Conservation (phyloP, 2,113 vertebrate genomes). For the Protomyctophum bolini region DNA sequence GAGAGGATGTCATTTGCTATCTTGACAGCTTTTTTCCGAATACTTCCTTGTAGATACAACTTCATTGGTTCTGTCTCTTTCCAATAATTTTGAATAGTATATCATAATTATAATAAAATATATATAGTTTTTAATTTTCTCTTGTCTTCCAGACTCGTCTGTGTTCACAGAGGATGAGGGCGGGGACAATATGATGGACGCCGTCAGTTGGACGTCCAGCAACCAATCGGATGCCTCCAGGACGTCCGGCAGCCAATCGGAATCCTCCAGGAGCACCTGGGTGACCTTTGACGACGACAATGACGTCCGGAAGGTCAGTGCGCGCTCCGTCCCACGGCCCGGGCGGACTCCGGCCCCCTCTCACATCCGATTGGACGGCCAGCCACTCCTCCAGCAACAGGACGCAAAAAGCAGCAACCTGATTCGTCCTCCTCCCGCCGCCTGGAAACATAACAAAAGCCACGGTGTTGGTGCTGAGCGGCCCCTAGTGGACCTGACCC, state of each 20-base stretch:
- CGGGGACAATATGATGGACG: constrained; percentile 84
- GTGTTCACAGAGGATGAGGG: constrained; percentile 86
- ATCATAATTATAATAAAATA: no score
- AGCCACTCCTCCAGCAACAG: constrained; percentile 16
- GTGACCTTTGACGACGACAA: constrained; percentile 91
- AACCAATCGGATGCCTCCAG: constrained; percentile 26
- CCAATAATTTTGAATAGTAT: no score
- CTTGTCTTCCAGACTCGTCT: constrained; percentile 75
- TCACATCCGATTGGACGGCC: constrained; percentile 64
- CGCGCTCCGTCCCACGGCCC: constrained; percentile 52
- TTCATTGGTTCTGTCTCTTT: no score
- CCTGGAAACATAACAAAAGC: constrained; percentile 76
- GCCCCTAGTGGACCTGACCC: constrained; percentile 79
- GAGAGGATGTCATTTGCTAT: no score
- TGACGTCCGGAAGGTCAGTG: constrained; percentile 31
- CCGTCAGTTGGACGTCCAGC: constrained; percentile 76
- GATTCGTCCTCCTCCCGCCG: constrained; percentile 47
- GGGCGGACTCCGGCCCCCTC: constrained; percentile 46
- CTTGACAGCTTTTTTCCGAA: no score
- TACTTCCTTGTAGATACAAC: no score
- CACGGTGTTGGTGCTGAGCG: constrained; percentile 70
- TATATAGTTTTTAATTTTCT: neutral
- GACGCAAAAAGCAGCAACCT: constrained; percentile 56
- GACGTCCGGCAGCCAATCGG: constrained; percentile 75
- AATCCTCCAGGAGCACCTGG: constrained; percentile 80